Percentiles rank a stretch among this genome's conserved stretches.
Conservation (phyloP, 2,113 vertebrate genomes). For the Nibea coibor region DNA sequence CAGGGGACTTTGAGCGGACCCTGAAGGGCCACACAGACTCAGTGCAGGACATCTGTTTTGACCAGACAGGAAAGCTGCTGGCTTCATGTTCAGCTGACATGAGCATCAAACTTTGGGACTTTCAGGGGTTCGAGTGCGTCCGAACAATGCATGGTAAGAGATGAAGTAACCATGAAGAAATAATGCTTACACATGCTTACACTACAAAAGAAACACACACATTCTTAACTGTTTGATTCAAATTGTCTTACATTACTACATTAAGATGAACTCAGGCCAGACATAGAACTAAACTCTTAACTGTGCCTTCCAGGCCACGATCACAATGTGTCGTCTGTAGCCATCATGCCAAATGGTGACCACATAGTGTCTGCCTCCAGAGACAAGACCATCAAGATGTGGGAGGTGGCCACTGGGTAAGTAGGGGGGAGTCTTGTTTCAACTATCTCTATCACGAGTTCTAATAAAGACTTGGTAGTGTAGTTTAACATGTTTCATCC, state of each 20-base stretch:
- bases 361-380: slow-evolving; percentile 99
- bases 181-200: neutral
- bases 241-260: neutral
- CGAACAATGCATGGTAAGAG: slow-evolving; percentile 97
- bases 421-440: slow-evolving; percentile 57
- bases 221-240: neutral
- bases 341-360: slow-evolving; percentile 99
- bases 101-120: slow-evolving; percentile 99
- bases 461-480: neutral
- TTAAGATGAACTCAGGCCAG: neutral
- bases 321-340: slow-evolving; percentile 99
- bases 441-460: neutral
- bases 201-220: neutral
- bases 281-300: slow-evolving; percentile 10
- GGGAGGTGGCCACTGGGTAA: slow-evolving; percentile 99
- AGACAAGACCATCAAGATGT: slow-evolving; percentile 99
- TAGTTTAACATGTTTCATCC: neutral
- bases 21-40: slow-evolving; percentile 99
- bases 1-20: slow-evolving; percentile 98
- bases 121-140: slow-evolving; percentile 99
- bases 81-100: slow-evolving; percentile 99
- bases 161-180: neutral
- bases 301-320: slow-evolving; percentile 91
- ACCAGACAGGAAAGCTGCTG: slow-evolving; percentile 97
- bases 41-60: slow-evolving; percentile 99